phyloP scores from a whole-genome alignment of 2,888 invertebrate genomes.

The Meta bourneti region DNA sequence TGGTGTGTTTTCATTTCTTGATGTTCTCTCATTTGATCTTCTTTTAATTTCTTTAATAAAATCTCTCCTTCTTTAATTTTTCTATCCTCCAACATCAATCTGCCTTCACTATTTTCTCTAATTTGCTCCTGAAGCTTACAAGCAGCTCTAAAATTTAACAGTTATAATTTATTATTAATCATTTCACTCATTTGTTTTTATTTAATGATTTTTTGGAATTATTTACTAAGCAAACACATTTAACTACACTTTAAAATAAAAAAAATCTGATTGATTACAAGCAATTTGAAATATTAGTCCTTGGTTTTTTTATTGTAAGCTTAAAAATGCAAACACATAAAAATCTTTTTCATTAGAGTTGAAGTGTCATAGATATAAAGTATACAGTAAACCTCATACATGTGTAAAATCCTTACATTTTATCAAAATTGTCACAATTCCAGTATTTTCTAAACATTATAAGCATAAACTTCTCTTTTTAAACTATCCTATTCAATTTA shows the following conservation, averaged over 20 bases:
- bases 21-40: constrained; percentile 62
- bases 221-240: background rate
- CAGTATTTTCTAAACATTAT: no score
- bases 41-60: constrained; percentile 56
- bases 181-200: background rate
- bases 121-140: constrained; percentile 66
- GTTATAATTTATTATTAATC: background rate
- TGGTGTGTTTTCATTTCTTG: constrained; percentile 57
- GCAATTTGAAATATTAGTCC: no score
- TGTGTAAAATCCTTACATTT: no score
- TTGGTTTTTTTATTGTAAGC: no score
- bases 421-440: no score
- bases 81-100: constrained; percentile 51
- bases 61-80: constrained; percentile 70
- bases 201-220: background rate
- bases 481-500: no score
- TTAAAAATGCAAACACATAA: no score
- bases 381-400: no score
- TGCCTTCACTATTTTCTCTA: constrained; percentile 52
- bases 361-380: no score
- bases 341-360: no score
- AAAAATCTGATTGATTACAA: no score
- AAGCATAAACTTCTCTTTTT: no score
- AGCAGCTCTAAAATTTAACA: constrained; percentile 42
- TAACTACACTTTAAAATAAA: background rate